Evolutionary conservation across 2,113 vertebrate genomes (phyloP).

Genomic region (Raphicerus campestris): DNA sequence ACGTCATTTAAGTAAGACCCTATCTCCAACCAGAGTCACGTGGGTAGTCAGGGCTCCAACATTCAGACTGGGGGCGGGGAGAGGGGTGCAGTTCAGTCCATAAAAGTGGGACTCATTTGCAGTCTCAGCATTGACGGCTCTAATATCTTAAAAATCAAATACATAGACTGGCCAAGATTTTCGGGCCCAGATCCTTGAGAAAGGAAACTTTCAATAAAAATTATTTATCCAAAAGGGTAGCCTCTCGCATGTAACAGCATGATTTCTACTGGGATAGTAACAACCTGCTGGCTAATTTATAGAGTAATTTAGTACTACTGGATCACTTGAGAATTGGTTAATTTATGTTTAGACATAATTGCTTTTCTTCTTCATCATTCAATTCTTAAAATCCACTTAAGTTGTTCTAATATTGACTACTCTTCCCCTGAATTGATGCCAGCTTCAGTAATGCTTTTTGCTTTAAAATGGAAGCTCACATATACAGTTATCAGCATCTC

Average conservation of each 20-base stretch:
- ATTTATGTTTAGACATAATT: constrained; percentile 23
- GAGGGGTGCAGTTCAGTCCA: neutral
- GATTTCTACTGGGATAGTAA: neutral
- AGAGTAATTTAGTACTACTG: neutral
- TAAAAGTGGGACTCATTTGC: neutral
- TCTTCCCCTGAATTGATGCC: neutral
- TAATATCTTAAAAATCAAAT: neutral
- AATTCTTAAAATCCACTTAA: neutral
- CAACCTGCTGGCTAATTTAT: neutral
- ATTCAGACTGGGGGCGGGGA: neutral
- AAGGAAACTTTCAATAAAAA: constrained; percentile 5
- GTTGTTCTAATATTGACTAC: neutral
- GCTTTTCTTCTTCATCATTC: neutral
- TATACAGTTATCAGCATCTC: constrained; percentile 29
- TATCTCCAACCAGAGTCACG: neutral
- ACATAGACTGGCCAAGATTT: neutral
- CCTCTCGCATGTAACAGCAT: neutral
- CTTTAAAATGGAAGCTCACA: neutral
- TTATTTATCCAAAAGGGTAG: neutral
- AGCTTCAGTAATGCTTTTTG: neutral
- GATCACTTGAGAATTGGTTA: neutral
- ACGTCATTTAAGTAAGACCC: neutral
- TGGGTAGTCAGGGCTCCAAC: neutral
- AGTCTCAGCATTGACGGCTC: neutral
- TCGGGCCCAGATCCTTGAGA: neutral